Base-by-base conservation (phyloP, 2,797 vertebrate genomes). In the Pseudotriccus pelzelni region DNA sequence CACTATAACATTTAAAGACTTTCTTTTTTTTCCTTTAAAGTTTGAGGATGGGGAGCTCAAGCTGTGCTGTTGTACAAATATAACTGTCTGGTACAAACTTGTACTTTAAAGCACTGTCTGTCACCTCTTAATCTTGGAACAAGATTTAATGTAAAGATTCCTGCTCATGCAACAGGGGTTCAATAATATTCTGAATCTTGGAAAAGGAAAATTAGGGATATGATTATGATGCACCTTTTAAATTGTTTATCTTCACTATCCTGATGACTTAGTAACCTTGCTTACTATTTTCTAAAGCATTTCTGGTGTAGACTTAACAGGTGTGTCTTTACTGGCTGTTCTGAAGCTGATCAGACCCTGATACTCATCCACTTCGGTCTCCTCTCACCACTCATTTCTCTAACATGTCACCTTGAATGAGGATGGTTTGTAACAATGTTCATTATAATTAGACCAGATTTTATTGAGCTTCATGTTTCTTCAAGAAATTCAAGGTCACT, bases 371-470 rank as follows among this genome's bases (percentile, higher is more conserved):
- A 14, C 18, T 59, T 6, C 13, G 39, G 4, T 20, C 25, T 82
- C 10, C 9, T 87, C 30, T 69, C 25, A 43, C 24, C 0, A 0
- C 7, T 28, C 4, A 1, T 82, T 79, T 72, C 63, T 64, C 34
- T 36, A 59, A 70, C 1, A 1, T 24, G 23, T 55, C 44, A 67
- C 24, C 18, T 81, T 62, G 32, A 73, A 63, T 49, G 15, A 74
- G 27, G 13, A 44, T 14, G 28, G 23, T 60, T 85, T 85, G 14
- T n/a, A 82, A n/a, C 3, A 6, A 44, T 67, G 27, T 52, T 84
- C 6, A 10, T 87, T 77, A 37, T 34, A 74, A 72, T 60, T 83
- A 68, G 28, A 59, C 6, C 20, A 56, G 19, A 77, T 74, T 78
- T 82, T 89, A 70, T 74, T 59, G 67, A 84, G 25, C 34, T 86